Conservation (phyloP, 2,888 invertebrate genomes). For the Malachius bipustulatus region DNA sequence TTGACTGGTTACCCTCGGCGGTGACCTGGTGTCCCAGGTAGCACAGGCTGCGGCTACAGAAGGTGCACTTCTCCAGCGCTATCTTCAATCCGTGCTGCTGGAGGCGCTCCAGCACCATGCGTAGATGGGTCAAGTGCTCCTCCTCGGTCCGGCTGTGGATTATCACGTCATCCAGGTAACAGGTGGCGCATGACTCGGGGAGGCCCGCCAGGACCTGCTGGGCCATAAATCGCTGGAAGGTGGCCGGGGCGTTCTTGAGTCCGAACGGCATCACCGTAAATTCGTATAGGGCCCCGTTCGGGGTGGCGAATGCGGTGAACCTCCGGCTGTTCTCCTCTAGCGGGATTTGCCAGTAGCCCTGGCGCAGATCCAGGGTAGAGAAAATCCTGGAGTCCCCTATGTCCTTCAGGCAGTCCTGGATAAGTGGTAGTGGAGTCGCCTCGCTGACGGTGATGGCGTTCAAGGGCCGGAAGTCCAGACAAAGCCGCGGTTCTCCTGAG, state of each 20-base stretch:
- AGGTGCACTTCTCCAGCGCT: constrained; percentile 22
- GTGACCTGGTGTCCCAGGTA: constrained; percentile 14
- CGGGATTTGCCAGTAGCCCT: constrained; percentile 25
- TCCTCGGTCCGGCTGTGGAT: constrained; percentile 16
- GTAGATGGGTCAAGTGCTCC: constrained; percentile 11
- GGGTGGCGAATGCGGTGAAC: constrained; percentile 24
- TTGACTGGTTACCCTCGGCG: constrained; percentile 9
- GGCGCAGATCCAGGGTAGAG: constrained; percentile 19
- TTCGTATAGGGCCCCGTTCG: constrained; percentile 23
- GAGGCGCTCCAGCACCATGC: constrained; percentile 17
- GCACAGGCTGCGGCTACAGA: constrained; percentile 10
- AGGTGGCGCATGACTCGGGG: constrained; percentile 18
- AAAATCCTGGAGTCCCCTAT: constrained; percentile 20
- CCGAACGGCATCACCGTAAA: constrained; percentile 27
- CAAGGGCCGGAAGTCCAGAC: constrained; percentile 16
- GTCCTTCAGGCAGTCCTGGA: constrained; percentile 21
- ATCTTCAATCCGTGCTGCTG: constrained; percentile 16
- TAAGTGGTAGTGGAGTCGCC: constrained; percentile 23
- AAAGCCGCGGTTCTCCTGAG: constrained; percentile 14
- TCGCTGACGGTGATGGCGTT: constrained; percentile 15
- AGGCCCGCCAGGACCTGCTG: constrained; percentile 23
- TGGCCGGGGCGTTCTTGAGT: constrained; percentile 22
- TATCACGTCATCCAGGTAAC: constrained; percentile 23
- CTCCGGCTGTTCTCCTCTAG: constrained; percentile 13
- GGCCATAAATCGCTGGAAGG: constrained; percentile 24